Conservation (phyloP, 2,797 vertebrate genomes). For the Acropternis orthonyx region DNA sequence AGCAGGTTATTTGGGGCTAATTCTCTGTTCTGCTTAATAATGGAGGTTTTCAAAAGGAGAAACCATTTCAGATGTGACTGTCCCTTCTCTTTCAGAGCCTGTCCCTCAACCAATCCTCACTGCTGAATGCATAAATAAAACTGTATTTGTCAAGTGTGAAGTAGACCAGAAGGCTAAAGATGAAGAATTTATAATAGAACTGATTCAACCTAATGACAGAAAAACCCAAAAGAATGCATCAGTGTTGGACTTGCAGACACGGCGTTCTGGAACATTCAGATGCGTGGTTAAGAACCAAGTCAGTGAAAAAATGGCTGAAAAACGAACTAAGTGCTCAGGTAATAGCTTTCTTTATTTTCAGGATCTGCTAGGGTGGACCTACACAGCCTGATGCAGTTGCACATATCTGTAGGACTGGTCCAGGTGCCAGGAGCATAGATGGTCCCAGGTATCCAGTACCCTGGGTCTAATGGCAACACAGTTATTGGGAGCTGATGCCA, state of each 20-base stretch:
- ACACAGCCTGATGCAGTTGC: neutral
- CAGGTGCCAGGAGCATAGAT: neutral
- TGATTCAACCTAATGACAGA: neutral
- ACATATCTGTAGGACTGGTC: neutral
- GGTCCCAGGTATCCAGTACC: neutral
- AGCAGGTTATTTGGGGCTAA: neutral
- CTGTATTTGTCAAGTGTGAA: slow-evolving; percentile 1
- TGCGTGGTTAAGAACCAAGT: neutral
- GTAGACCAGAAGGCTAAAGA: neutral
- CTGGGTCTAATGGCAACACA: rapidly evolving
- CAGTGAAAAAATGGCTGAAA: neutral
- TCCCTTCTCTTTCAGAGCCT: slow-evolving; percentile 28
- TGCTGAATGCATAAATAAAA: neutral
- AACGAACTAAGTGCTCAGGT: slow-evolving; percentile 52
- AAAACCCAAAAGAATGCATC: neutral
- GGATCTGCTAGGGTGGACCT: neutral
- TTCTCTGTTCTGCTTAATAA: neutral
- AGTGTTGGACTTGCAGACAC: neutral
- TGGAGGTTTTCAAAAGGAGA: neutral
- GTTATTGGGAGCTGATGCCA: neutral
- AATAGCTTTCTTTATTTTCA: neutral
- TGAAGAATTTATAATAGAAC: neutral
- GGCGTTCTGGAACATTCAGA: neutral
- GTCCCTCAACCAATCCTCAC: slow-evolving; percentile 40
- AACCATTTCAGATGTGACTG: neutral